phyloP scores from a whole-genome alignment of 2,113 vertebrate species.

The Anseranas semipalmata region DNA sequence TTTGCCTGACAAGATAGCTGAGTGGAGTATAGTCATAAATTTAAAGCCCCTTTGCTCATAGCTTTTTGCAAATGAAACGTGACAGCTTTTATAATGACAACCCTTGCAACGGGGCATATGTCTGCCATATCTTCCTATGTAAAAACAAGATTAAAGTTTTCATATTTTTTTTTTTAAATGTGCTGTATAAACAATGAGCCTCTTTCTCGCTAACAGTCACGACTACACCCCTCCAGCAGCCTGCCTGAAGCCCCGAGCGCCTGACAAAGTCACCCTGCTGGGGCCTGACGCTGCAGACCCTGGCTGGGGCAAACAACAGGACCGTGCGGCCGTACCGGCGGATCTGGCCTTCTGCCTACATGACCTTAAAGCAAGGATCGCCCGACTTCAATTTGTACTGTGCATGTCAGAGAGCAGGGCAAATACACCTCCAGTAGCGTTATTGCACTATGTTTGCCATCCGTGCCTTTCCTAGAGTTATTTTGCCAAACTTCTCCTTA shows the following conservation, averaged over 20 bases:
- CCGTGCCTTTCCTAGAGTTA: background rate
- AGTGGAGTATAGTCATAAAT: background rate
- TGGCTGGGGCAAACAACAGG: rapidly evolving
- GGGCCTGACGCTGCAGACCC: no score
- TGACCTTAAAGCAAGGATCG: background rate
- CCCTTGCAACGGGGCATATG: rapidly evolving
- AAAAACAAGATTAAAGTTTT: background rate
- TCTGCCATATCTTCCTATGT: background rate
- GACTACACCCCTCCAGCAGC: background rate
- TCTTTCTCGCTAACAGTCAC: background rate
- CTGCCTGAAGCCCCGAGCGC: background rate
- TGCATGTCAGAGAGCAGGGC: background rate
- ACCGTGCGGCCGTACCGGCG: rapidly evolving
- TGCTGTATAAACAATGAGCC: background rate
- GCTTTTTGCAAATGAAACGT: background rate
- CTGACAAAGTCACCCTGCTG: background rate
- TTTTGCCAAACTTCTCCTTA: background rate
- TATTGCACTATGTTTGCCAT: background rate
- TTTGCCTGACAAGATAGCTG: background rate
- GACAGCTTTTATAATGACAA: background rate
- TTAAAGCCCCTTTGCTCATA: background rate
- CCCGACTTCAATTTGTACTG: background rate
- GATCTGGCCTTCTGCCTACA: background rate
- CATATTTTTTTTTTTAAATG: background rate
- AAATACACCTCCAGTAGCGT: background rate